Base-by-base conservation (phyloP, 2,797 vertebrate genomes). In the Podarcis siculus region DNA sequence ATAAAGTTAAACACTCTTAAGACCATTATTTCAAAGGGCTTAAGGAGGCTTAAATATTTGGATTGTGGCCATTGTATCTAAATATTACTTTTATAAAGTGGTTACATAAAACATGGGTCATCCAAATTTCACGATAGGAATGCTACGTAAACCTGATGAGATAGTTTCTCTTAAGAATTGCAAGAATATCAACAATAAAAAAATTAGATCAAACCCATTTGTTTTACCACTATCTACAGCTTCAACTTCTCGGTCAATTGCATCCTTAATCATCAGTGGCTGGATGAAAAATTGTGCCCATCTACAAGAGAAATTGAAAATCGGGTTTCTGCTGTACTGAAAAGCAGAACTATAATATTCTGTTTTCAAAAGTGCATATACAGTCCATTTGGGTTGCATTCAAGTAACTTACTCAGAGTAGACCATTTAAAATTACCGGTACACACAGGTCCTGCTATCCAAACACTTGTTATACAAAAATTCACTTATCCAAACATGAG, bases 201-300 rank as follows among this genome's bases (percentile, higher is more conserved):
- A 75, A 21, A 13, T 3, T 30, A 64, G 25, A 67, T 12, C 32
- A 67, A 78, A 30, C 17, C 19, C 27, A 82, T 89, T 78, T 79
- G 73, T 93, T 97, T 98, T 92, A 99, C 98, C 98, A 64, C 98
- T 98, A 94, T 98, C 98, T 91, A 99, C 98, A 3, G 98, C 98
- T 95, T 99, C 98, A 94, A 98, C 98, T 95, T 99, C 98, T 78
- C 98, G 95, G 92, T 98, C 97, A 85, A 98, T 96, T 13, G 98
- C 97, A 72, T 99, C 98, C 85, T 98, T 96, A 9, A 98, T 98
- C 98, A 99, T 98, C 93, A 98, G 95, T 19, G 98, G 98, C 83
- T 98, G 97, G 90, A 98, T 97, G 93, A 99, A 98, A 95, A 98
- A 98, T 93, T 98, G 98, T 37, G 98, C 98, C 98, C 98, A 99